phyloP scores from a whole-genome alignment of 2,113 vertebrate genomes.

The Chascanopsetta lugubris region DNA sequence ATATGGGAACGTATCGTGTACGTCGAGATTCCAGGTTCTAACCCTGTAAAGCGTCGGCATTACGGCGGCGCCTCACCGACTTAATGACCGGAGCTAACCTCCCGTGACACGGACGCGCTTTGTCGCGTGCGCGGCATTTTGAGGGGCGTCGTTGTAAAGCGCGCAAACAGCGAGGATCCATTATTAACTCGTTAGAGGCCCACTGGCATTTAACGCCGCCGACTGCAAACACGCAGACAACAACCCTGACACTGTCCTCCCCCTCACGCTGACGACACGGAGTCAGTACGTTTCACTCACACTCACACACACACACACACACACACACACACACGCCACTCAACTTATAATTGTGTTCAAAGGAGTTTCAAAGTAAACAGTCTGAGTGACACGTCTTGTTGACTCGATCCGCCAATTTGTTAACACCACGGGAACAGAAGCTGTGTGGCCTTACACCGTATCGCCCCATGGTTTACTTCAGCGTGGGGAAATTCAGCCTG shows the following conservation, averaged over 20 bases:
- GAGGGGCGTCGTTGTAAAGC: conserved; percentile 29
- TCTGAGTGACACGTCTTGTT: no score
- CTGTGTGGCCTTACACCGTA: no score
- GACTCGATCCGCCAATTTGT: no score
- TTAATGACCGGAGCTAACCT: conserved; percentile 15
- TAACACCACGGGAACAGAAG: no score
- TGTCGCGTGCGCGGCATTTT: conserved; percentile 6
- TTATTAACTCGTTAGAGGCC: conserved; percentile 24
- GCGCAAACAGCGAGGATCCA: conserved; percentile 15
- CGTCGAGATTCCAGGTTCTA: conserved; percentile 18
- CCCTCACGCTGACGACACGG: neutral
- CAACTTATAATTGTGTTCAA: no score
- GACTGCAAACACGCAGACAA: conserved; percentile 1
- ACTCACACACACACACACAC: neutral
- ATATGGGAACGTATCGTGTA: conserved; percentile 9
- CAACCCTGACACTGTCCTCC: neutral
- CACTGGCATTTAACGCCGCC: neutral
- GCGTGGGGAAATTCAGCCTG: no score
- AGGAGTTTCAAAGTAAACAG: no score
- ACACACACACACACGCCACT: neutral
- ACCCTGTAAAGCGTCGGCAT: conserved; percentile 25
- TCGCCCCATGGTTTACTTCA: no score
- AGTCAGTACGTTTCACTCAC: neutral
- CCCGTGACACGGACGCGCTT: conserved; percentile 26
- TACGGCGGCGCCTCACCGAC: conserved; percentile 13